These are phyloP conservation scores for Euwallacea fornicatus DNA, from an alignment of 1,140 invertebrate genomes.

Conservation along the genomic window DNA sequence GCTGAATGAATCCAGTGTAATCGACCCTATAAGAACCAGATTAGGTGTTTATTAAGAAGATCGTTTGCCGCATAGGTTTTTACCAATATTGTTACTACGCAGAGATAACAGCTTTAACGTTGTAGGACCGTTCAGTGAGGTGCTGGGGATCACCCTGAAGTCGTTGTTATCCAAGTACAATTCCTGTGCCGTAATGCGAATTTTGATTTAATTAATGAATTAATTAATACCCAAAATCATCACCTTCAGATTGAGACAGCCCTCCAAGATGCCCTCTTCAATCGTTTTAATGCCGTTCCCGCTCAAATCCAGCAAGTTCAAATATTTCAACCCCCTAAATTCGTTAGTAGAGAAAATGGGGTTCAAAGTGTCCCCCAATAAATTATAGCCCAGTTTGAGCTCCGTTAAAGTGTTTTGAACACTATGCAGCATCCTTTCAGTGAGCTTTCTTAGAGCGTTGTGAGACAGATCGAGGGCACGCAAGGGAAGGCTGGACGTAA, in stretches of 20 bases:
- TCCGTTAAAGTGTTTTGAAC: constrained; percentile 68
- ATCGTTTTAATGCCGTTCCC: constrained; percentile 77
- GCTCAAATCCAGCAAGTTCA: constrained; percentile 76
- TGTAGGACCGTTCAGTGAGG: constrained; percentile 76
- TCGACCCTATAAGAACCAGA: constrained; percentile 58
- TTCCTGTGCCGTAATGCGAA: constrained; percentile 60
- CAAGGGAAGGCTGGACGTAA: constrained; percentile 65
- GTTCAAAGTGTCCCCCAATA: constrained; percentile 84
- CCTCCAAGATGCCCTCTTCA: constrained; percentile 83
- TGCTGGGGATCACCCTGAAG: constrained; percentile 70
- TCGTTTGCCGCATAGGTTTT: constrained; percentile 31
- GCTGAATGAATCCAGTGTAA: constrained; percentile 67
- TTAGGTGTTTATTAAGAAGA: constrained; percentile 19
- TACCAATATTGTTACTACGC: constrained; percentile 80
- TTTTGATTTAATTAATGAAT: not conserved
- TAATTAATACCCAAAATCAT: constrained; percentile 14
- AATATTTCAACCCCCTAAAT: constrained; percentile 71
- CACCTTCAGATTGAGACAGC: constrained; percentile 73
- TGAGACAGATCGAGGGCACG: constrained; percentile 77
- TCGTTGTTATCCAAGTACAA: constrained; percentile 79
- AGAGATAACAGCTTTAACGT: constrained; percentile 72
- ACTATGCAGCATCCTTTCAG: constrained; percentile 72
- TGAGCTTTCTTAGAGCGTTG: constrained; percentile 77
- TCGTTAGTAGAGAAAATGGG: constrained; percentile 86
- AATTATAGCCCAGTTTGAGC: constrained; percentile 74